Conservation (phyloP, 2,888 invertebrate genomes). For the Lasioglossum villosulum region DNA sequence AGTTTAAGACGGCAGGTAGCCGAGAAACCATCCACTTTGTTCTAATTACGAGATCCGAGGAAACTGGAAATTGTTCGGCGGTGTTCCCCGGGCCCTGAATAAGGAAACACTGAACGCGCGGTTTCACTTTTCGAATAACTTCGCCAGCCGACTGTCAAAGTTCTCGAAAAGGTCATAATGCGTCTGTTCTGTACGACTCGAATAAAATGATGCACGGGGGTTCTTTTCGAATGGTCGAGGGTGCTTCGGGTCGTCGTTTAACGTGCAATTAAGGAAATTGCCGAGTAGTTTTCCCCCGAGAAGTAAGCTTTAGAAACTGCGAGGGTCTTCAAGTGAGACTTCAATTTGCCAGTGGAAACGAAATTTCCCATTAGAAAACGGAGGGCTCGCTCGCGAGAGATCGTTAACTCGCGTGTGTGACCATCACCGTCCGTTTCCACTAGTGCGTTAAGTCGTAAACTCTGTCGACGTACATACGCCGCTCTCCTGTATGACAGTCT, state of each 20-base stretch:
- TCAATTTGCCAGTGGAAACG: neutral
- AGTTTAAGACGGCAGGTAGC: constrained; percentile 4
- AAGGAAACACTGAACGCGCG: constrained; percentile 12
- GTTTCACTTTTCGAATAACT: neutral
- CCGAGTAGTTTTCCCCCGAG: neutral
- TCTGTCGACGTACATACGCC: neutral
- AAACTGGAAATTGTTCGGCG: constrained; percentile 16
- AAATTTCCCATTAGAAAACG: constrained; percentile 2
- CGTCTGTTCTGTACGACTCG: neutral
- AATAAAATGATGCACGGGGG: neutral
- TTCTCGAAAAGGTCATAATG: constrained; percentile 4
- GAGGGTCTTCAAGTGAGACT: neutral
- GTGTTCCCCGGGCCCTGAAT: constrained; percentile 18
- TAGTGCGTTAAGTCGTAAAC: neutral
- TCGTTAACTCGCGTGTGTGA: neutral
- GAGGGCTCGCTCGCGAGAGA: neutral
- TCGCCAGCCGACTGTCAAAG: constrained; percentile 3
- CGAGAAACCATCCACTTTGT: neutral
- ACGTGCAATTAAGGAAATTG: constrained; percentile 6
- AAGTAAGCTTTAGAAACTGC: neutral
- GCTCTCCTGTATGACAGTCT: no score
- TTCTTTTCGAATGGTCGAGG: neutral
- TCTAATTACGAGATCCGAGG: constrained; percentile 34
- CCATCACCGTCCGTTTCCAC: neutral
- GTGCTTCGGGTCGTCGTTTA: constrained; percentile 7